Evolutionary conservation across 2,797 vertebrate species (phyloP).

Genomic region (Acanthurus lineatus): DNA sequence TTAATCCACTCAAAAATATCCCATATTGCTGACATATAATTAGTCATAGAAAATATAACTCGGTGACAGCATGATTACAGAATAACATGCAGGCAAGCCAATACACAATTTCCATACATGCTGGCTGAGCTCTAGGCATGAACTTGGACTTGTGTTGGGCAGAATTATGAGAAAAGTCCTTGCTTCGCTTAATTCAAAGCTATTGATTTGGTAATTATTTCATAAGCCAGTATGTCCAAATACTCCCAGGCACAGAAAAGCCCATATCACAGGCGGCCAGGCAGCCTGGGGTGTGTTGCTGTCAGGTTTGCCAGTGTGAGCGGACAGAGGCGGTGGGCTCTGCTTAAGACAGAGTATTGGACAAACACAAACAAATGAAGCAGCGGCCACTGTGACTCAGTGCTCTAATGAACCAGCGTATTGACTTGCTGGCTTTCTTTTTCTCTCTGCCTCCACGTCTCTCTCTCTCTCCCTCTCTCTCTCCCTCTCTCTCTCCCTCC

Average conservation of each 20-base stretch:
- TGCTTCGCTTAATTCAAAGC: constrained; percentile 50
- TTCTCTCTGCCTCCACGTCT: constrained; percentile 63
- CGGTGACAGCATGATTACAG: constrained; percentile 20
- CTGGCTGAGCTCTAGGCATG: background rate
- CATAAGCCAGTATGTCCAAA: constrained; percentile 66
- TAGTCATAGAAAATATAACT: constrained; percentile 51
- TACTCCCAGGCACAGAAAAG: constrained; percentile 56
- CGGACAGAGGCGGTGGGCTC: constrained; percentile 81
- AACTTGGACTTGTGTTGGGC: constrained; percentile 24
- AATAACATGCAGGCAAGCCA: constrained; percentile 18
- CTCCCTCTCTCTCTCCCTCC: constrained; percentile 53
- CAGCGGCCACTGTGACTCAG: constrained; percentile 88
- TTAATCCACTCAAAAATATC: constrained; percentile 57
- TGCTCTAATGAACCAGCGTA: constrained; percentile 90
- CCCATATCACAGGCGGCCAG: constrained; percentile 66
- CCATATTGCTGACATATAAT: constrained; percentile 56
- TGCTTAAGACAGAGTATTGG: constrained; percentile 89
- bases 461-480: constrained; percentile 57
- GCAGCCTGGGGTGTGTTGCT: constrained; percentile 75
- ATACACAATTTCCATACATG: constrained; percentile 20
- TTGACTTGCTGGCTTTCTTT: constrained; percentile 87
- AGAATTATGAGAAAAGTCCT: constrained; percentile 38
- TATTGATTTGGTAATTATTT: constrained; percentile 73
- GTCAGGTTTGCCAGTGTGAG: constrained; percentile 81
- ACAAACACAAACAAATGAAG: constrained; percentile 91